A percentile compares a stretch with the other conserved stretches of the same genome.
These are phyloP conservation scores for Limosa lapponica DNA, from an alignment of 2,797 vertebrate species.

Conservation along the genomic window DNA sequence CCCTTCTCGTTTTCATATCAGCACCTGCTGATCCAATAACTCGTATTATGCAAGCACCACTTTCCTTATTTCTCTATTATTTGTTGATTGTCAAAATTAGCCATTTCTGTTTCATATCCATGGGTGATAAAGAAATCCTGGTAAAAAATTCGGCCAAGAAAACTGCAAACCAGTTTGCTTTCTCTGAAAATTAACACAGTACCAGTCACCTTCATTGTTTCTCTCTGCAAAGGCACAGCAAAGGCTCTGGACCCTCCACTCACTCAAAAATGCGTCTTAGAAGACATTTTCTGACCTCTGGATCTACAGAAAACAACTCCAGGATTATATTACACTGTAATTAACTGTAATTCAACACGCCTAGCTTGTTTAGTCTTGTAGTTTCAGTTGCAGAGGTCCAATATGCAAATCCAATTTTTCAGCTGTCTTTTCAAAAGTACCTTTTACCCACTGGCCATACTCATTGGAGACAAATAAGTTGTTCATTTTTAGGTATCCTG, in stretches of 20 bases:
- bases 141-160: not conserved
- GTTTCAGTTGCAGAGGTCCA: not conserved
- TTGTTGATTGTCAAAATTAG: constrained; percentile 1
- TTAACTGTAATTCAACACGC: not conserved
- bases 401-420: not conserved
- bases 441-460: not conserved
- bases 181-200: not conserved
- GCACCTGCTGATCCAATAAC: not conserved
- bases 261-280: not conserved
- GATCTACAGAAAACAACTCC: not conserved
- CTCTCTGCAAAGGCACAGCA: not conserved
- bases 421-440: not conserved
- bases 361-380: not conserved
- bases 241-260: not conserved
- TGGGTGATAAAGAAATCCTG: not conserved
- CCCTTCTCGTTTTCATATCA: not conserved
- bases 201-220: not conserved
- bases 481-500: not conserved
- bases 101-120: not conserved
- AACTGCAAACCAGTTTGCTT: not conserved
- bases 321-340: not conserved
- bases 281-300: not conserved
- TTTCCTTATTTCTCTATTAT: not conserved
- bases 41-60: not conserved
- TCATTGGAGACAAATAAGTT: not conserved